phyloP scores from a whole-genome alignment of 2,888 invertebrate genomes.

The Octodonta nipae region DNA sequence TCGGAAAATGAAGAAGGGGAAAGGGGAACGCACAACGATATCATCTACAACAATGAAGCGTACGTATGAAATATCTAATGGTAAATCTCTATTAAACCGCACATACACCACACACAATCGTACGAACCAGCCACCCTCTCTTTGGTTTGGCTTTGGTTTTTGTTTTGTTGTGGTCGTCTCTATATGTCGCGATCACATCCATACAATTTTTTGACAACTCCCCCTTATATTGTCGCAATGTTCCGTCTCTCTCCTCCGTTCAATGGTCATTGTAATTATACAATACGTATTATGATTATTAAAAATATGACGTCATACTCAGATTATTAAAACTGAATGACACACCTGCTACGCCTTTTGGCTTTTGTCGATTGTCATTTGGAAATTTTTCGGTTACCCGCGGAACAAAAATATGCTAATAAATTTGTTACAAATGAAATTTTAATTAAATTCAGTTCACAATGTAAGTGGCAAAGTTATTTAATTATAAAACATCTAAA shows the following conservation, averaged over 20 bases:
- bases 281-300: background rate
- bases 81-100: conserved; percentile 26
- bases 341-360: conserved; percentile 2
- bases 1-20: conserved; percentile 9
- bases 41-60: conserved; percentile 23
- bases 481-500: no score
- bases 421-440: no score
- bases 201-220: conserved; percentile 1
- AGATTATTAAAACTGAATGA: background rate
- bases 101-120: conserved; percentile 19
- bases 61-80: conserved; percentile 25
- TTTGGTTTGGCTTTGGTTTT: background rate
- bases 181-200: conserved; percentile 1
- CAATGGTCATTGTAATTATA: conserved; percentile 1
- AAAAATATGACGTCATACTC: no score
- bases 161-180: no score
- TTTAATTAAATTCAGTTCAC: no score
- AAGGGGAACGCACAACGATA: conserved; percentile 6
- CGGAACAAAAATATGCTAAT: no score
- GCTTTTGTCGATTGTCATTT: no score
- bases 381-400: no score
- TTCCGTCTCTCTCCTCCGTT: no score
- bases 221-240: background rate
- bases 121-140: no score
- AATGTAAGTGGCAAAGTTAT: no score